Base-by-base conservation (phyloP, 1,140 invertebrate genomes). In the Pseudomyrmex flavicornis region DNA sequence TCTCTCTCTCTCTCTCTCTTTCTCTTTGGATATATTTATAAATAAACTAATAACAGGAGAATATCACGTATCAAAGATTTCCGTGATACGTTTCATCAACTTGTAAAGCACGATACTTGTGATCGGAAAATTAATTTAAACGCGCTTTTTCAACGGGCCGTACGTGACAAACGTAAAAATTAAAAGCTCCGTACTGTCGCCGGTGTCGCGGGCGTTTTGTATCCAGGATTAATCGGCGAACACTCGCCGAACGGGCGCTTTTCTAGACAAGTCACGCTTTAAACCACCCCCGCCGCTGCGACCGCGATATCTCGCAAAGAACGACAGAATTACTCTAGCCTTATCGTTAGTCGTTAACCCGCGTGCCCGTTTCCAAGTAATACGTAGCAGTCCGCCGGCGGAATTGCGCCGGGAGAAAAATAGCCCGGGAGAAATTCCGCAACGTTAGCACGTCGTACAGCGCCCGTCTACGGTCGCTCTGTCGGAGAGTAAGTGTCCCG, bases 321-420 rank as follows among this genome's bases (percentile, higher is more conserved):
- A 63, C 66, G 75, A 20, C 44, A 73, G 75, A 88, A 83, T 88
- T 88, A 82, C 86, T 76, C 85, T 85, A 85, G 72, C 69, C 82
- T 88, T 88, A 84, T 84, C 85, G 75, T 70, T 61, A 62, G 46
- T 62, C 73, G 79, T 85, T 74, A 86, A 61, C 44, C 66, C 17
- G 26, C 58, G 72, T 54, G 61, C 56, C 58, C 58, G 69, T 82
- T 75, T 82, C 70, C 79, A 52, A 52, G 69, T 82, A 61, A 82
- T 75, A 82, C 58, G 79, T 63, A 82, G 35, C 46, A 20, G 48
- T 56, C 2, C 48, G 59, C 50, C 68, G 65, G 13, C 52, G 48
- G 59, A 72, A 83, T 76, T 65, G 62, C 58, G 48, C 22, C 9
- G 63, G 44, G 70, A 69, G 86, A 88, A 88, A 88, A 88, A 88